Conservation (phyloP, 2,888 invertebrate genomes). For the Rhamnusium bicolor region DNA sequence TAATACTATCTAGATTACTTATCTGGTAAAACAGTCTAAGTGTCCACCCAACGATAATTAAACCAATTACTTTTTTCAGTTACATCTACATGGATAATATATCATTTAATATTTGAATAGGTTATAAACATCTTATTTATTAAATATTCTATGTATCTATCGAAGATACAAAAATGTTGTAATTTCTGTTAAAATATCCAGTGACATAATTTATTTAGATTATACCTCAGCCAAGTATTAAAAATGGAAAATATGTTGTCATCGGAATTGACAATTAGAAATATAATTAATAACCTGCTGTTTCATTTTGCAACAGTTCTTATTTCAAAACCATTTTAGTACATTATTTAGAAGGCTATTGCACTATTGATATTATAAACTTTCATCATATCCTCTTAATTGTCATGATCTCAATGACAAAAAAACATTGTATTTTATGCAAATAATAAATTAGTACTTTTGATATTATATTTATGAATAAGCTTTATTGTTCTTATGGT, state of each 20-base stretch:
- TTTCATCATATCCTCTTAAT: conserved; percentile 14
- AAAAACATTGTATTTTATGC: conserved; percentile 1
- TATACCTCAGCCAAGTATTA: not conserved
- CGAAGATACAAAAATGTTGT: no score
- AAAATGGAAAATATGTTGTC: not conserved
- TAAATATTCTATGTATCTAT: no score
- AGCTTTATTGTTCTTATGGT: no score
- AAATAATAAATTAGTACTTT: not conserved
- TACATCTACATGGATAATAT: no score
- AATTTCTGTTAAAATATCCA: not conserved
- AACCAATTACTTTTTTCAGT: no score
- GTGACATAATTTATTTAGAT: not conserved
- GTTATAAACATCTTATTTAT: no score
- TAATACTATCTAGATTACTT: no score
- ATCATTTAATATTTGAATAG: no score
- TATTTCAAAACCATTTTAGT: not conserved
- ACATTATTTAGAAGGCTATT: not conserved
- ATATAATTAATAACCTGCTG: not conserved
- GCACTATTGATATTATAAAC: not conserved
- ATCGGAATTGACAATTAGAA: not conserved
- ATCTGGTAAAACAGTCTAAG: no score
- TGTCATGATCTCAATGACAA: conserved; percentile 7
- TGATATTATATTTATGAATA: no score
- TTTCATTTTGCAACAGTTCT: not conserved
- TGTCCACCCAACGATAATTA: no score